Percentiles rank a stretch among this genome's conserved stretches.
These are phyloP conservation scores for Acleris literana DNA, from an alignment of 2,888 invertebrate species.

Conservation along the genomic window DNA sequence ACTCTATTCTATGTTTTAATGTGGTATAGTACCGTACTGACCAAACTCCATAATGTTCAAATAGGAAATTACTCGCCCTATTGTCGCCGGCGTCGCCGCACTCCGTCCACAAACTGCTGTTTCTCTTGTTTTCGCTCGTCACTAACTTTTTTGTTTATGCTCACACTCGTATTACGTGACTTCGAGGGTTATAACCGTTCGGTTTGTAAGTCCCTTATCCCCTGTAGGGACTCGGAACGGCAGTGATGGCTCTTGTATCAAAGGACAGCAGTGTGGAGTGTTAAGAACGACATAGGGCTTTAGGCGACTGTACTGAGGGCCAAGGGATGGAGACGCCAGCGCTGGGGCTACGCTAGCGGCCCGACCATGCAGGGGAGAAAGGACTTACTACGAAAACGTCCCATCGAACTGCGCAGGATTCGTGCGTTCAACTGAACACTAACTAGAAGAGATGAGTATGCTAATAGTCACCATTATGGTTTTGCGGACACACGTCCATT, in stretches of 20 bases:
- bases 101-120: conserved; percentile 68
- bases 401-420: conserved; percentile 60
- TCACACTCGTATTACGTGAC: conserved; percentile 41
- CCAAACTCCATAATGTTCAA: conserved; percentile 71
- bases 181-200: conserved; percentile 32
- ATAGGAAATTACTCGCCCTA: conserved; percentile 82
- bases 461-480: conserved; percentile 70
- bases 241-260: conserved; percentile 13
- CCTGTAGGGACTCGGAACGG: conserved; percentile 42
- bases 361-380: conserved; percentile 62
- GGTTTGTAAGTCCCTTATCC: conserved; percentile 64
- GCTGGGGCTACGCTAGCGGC: conserved; percentile 38
- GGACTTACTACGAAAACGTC: conserved; percentile 64
- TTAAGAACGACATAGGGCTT: neutral
- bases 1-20: conserved; percentile 73
- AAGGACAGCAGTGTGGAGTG: conserved; percentile 30
- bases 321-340: conserved; percentile 10
- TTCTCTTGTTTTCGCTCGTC: conserved; percentile 61
- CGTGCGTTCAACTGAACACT: conserved; percentile 65
- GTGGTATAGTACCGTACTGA: conserved; percentile 57
- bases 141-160: conserved; percentile 57
- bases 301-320: neutral
- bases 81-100: conserved; percentile 65
- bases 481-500: conserved; percentile 64
- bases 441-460: conserved; percentile 80